A percentile compares a stretch with the other conserved stretches of the same genome.
Evolutionary conservation across 2,797 vertebrate species (phyloP).

Genomic region (Petrocephalus sullivani): DNA sequence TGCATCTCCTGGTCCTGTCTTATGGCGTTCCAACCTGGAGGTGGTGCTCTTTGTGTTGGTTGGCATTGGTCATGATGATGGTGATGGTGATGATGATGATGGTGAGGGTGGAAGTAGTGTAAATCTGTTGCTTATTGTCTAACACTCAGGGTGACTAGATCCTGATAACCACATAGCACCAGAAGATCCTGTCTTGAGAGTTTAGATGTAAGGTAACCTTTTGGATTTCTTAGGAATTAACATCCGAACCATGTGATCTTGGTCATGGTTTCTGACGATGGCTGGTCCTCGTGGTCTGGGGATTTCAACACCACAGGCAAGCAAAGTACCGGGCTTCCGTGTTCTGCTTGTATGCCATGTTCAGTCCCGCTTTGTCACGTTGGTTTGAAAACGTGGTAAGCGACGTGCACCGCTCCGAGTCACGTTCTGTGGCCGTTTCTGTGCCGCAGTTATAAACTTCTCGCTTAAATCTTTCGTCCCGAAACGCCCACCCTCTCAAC

Average conservation of each 20-base stretch:
- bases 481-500: background rate
- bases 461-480: background rate
- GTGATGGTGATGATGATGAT: background rate
- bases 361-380: background rate
- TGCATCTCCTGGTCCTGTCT: background rate
- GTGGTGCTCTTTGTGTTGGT: background rate
- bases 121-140: background rate
- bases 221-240: background rate
- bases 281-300: background rate
- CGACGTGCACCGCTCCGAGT: too few species aligned
- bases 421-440: background rate
- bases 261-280: background rate
- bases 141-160: background rate
- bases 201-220: background rate
- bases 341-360: background rate
- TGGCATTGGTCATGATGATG: background rate
- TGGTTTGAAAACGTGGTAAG: background rate
- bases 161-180: background rate
- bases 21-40: background rate
- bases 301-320: background rate
- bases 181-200: background rate
- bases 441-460: background rate
- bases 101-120: too few species aligned
- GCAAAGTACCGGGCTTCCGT: background rate
- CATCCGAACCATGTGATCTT: background rate